Base-by-base conservation (phyloP, 2,797 vertebrate genomes). In the Margarornis squamiger region DNA sequence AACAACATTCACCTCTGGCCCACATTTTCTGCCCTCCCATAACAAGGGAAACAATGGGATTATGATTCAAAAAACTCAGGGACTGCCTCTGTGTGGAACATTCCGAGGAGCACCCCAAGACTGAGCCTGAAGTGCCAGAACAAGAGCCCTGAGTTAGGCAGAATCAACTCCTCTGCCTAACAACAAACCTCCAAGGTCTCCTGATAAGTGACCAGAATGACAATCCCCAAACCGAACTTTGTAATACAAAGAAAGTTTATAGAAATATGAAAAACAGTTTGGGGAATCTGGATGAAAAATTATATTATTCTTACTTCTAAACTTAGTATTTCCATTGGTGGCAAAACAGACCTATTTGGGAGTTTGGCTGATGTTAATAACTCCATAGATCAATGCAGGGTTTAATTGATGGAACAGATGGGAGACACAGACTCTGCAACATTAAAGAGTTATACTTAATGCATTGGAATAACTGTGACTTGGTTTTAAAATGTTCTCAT, bases 401-500 rank as follows among this genome's bases (percentile, higher is more conserved):
- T 97, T 97, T 96, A 97, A 97, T 96, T 95, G 95, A 97, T 97
- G 62, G 95, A 97, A 96, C 96, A 97, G 97, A 97, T 97, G 95
- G 96, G 95, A 96, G 93, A 93, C 76, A 94, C 93, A 97, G 96
- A 96, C 81, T 95, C 86, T 7, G 7, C 93, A 80, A 89, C 94
- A 95, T 95, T 96, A 95, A 93, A 91, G 91, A 97, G 74, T 96
- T 96, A 81, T 85, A 97, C 92, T 97, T 96, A 97, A 97, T 96
- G 95, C 86, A 88, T 59, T 76, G 91, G 90, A 95, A 96, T 97
- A 96, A 95, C 95, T 94, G 86, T 73, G 92, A 85, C 89, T 96
- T 85, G 74, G 51, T 63, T 94, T 96, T 77, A 75, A 96, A 96
- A 93, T 68, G 90, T 46, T 91, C 91, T 93, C 46, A 71, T 94